Base-by-base conservation (phyloP, 2,888 invertebrate genomes). In the Falcaria lacertinaria region DNA sequence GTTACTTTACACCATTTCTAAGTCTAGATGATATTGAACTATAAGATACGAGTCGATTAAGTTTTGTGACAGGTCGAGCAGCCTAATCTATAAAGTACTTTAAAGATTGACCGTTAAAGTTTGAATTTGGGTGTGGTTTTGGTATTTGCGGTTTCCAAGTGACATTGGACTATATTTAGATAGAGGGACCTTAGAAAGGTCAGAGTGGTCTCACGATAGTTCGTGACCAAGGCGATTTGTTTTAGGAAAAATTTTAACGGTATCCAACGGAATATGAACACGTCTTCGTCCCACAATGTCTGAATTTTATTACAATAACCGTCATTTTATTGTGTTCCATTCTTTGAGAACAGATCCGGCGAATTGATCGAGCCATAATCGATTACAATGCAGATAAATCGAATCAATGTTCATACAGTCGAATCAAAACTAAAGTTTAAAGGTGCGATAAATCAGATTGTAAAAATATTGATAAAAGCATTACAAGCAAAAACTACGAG, bases 191-290 rank as follows among this genome's bases (percentile, higher is more conserved):
- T 47, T 13, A 39, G 22, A 64, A 68, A 75, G 74, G 74, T 74
- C 69, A 66, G 35, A 41, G 34, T 54, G 49, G 59, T 74, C 73
- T 50, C 69, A 74, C 68, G 66, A 43, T 49, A 46, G 56, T 61
- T 69, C 74, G 73, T 77, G 77, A 69, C 64, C 60, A 44, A 39
- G 43, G 37, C 60, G 58, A 64, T 70, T 70, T 72, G 61, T 66
- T 60, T 66, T 63, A 56, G 57, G 42, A 56, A 63, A 67, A 59
- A 61, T 54, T 42, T 44, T 54, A 56, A 49, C 54, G 62, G 49
- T 58, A 54, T 72, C 66, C 61, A 54, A 65, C 68, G 60, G 63
- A 73, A 63, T 71, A 69, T 74, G 62, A 64, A 64, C 57, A 64
- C 69, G 56, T 64, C n/a, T 33, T 45, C 34, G 45, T 52, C 47